Evolutionary conservation across 2,113 vertebrate genomes (phyloP).

Genomic region (Vombatus ursinus): DNA sequence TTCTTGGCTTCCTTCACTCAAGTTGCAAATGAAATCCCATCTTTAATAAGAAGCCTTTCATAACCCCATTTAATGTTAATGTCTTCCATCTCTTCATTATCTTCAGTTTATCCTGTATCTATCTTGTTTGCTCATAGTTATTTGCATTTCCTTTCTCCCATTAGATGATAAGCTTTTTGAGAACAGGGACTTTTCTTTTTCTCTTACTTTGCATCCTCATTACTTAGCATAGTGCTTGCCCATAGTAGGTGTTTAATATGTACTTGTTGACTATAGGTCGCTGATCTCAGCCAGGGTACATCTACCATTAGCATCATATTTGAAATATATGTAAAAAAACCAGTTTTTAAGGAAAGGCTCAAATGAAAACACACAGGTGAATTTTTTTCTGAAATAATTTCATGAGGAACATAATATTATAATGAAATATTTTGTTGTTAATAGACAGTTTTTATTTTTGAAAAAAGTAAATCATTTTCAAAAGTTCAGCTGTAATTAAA

Average conservation of each 20-base stretch:
- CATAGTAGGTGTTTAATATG: background rate
- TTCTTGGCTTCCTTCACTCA: background rate
- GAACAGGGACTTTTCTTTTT: background rate
- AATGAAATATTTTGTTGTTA: background rate
- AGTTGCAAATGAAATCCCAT: background rate
- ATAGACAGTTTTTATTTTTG: background rate
- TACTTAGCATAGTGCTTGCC: background rate
- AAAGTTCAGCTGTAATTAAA: background rate
- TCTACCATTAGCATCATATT: background rate
- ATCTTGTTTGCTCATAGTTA: background rate
- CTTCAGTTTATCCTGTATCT: background rate
- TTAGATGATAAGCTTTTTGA: background rate
- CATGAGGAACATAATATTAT: background rate
- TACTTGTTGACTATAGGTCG: background rate
- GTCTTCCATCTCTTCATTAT: background rate
- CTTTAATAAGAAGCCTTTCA: background rate
- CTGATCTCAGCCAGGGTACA: background rate
- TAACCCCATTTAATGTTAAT: background rate
- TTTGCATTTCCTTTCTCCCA: background rate
- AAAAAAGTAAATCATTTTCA: background rate
- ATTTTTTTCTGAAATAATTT: background rate
- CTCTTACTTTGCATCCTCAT: background rate
- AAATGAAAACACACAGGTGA: background rate
- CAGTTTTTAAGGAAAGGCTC: background rate
- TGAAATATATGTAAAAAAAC: background rate